Evolutionary conservation across 2,113 vertebrate genomes (phyloP).

Genomic region (Macquaria ambigua): DNA sequence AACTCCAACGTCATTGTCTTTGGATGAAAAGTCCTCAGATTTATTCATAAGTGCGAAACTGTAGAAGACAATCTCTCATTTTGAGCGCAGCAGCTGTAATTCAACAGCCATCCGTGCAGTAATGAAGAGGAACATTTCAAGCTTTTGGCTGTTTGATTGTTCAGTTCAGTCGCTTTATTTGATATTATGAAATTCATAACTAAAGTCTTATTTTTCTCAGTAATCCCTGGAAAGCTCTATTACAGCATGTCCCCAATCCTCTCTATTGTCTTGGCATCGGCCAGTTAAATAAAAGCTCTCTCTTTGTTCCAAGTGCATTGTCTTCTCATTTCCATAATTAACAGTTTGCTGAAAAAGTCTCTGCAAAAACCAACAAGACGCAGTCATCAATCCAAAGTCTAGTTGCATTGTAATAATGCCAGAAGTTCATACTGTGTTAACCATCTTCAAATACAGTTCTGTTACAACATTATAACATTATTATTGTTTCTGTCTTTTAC

Average conservation of each 20-base stretch:
- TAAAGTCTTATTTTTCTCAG: slow-evolving; percentile 35
- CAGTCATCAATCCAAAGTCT: slow-evolving; percentile 15
- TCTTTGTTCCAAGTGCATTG: slow-evolving; percentile 47
- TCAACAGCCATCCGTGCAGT: not conserved
- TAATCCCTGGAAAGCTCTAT: slow-evolving; percentile 64
- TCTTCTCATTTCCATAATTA: slow-evolving; percentile 50
- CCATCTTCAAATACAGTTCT: not conserved
- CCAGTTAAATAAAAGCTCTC: slow-evolving; percentile 33
- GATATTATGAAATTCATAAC: slow-evolving; percentile 52
- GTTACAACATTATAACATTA: slow-evolving; percentile 1
- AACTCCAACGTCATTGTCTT: not conserved
- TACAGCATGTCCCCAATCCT: slow-evolving; percentile 66
- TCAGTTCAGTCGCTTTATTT: slow-evolving; percentile 29
- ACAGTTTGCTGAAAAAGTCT: slow-evolving; percentile 30
- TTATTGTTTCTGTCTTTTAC: slow-evolving; percentile 42
- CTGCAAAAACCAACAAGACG: not conserved
- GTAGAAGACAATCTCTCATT: slow-evolving; percentile 17
- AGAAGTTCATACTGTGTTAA: slow-evolving; percentile 5
- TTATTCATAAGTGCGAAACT: not conserved
- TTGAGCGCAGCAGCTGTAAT: slow-evolving; percentile 29
- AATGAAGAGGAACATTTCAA: slow-evolving; percentile 24
- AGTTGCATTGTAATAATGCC: not conserved
- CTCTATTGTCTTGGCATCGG: slow-evolving; percentile 50
- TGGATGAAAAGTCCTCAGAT: not conserved
- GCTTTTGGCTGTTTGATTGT: slow-evolving; percentile 36